Evolutionary conservation across 37 sponge, comb jelly and placozoan genomes (phyloP).

Genomic region (Chondrosia reniformis): DNA sequence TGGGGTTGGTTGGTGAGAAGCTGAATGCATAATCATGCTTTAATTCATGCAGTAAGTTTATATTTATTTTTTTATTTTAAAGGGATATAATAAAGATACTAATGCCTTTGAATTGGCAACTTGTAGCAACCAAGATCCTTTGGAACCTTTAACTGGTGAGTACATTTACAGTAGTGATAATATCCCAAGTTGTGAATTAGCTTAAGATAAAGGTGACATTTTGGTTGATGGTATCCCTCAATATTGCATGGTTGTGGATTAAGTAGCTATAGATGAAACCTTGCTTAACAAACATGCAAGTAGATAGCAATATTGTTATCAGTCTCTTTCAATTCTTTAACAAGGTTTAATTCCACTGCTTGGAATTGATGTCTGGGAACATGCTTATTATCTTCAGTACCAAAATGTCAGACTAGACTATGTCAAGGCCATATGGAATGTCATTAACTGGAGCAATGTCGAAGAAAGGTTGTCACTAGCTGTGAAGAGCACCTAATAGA

Average conservation of each 20-base stretch:
- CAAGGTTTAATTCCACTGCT: slow-evolving; percentile 92
- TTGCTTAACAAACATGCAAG: neutral
- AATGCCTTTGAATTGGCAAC: slow-evolving; percentile 61
- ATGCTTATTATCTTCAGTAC: slow-evolving; percentile 97
- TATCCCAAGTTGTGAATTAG: too few relatives aligned
- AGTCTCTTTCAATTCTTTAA: too few relatives aligned
- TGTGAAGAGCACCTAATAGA: too few relatives aligned
- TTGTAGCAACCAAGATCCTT: slow-evolving; percentile 92
- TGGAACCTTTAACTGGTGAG: slow-evolving; percentile 83
- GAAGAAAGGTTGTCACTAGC: slow-evolving; percentile 50
- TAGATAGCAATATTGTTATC: neutral
- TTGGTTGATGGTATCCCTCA: too few relatives aligned
- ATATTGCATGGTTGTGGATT: too few relatives aligned
- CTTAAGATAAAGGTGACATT: too few relatives aligned
- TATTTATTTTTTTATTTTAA: neutral
- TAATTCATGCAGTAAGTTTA: neutral
- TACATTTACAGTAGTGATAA: too few relatives aligned
- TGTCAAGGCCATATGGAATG: slow-evolving; percentile 84
- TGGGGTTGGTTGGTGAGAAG: slow-evolving; percentile 95
- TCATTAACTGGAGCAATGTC: slow-evolving; percentile 88
- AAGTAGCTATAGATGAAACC: neutral
- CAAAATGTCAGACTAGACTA: slow-evolving; percentile 90
- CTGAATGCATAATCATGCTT: neutral
- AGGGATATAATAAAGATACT: slow-evolving; percentile 73
- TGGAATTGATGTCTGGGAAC: slow-evolving; percentile 98